Evolutionary conservation across 1,140 invertebrate genomes (phyloP).

Genomic region (Tigriopus japonicus): DNA sequence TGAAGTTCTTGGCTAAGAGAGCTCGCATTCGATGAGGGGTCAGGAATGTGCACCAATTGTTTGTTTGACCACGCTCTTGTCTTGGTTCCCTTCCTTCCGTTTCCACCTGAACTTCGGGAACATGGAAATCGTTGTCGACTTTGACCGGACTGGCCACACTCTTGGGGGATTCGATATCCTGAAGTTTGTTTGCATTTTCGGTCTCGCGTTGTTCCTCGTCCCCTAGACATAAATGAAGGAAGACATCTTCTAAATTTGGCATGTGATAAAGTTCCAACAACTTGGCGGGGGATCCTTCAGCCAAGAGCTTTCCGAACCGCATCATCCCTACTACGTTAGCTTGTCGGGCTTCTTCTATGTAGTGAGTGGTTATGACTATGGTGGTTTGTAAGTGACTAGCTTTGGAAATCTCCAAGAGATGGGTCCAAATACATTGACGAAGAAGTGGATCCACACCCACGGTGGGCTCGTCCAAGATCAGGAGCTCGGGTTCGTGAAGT

Average conservation of each 20-base stretch:
- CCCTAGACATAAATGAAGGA: constrained; percentile 47
- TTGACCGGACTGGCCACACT: too few species aligned
- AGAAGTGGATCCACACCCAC: constrained; percentile 78
- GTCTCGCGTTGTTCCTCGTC: neutral
- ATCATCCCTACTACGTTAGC: constrained; percentile 51
- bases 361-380: constrained; percentile 83
- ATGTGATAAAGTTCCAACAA: constrained; percentile 61
- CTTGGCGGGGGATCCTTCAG: constrained; percentile 69
- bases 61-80: neutral
- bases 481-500: constrained; percentile 73
- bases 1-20: constrained; percentile 28
- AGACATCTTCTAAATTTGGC: constrained; percentile 71
- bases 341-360: constrained; percentile 76
- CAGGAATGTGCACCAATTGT: neutral
- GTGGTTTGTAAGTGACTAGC: constrained; percentile 48
- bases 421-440: constrained; percentile 65
- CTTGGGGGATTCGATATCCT: too few species aligned
- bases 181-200: too few species aligned
- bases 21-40: constrained; percentile 17
- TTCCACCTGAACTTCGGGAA: too few species aligned
- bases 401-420: constrained; percentile 60
- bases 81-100: neutral
- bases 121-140: too few species aligned
- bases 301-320: constrained; percentile 50
- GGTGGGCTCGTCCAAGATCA: constrained; percentile 86